Evolutionary conservation across 2,797 vertebrate genomes (phyloP).

Genomic region (Clamator glandarius): DNA sequence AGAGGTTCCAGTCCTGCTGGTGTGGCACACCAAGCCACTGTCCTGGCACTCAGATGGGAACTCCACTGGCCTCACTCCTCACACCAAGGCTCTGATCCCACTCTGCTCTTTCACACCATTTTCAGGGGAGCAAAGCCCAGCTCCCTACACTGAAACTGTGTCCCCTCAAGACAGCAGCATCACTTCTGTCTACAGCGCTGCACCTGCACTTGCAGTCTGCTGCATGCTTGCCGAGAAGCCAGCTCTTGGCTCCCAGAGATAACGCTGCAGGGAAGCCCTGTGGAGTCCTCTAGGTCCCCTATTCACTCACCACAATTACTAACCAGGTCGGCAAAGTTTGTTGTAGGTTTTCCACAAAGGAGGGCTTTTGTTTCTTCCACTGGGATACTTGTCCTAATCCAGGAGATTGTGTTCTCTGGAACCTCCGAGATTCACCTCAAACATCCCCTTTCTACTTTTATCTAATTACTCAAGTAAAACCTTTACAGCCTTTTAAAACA

Average conservation of each 20-base stretch:
- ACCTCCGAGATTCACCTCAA: background rate
- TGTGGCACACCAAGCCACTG: background rate
- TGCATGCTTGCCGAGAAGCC: no score
- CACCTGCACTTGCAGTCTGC: no score
- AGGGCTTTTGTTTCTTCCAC: background rate
- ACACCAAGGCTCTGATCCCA: background rate
- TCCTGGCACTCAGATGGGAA: fast-evolving
- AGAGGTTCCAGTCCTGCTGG: background rate
- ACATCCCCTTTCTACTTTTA: background rate
- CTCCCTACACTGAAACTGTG: fast-evolving
- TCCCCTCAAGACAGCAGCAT: background rate
- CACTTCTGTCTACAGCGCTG: background rate
- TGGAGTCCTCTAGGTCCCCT: no score
- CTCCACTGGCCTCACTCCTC: background rate
- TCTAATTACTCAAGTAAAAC: background rate
- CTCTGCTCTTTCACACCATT: background rate
- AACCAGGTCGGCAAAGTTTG: fast-evolving
- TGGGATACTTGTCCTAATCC: background rate
- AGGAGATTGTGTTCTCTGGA: background rate
- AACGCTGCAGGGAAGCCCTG: no score
- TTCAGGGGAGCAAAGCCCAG: background rate
- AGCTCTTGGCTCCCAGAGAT: no score
- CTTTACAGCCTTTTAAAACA: background rate
- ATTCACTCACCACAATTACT: fast-evolving
- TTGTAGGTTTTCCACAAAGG: background rate